Evolutionary conservation across 2,888 invertebrate genomes (phyloP), one percentile per base, ranked within the genome.

Genomic region (Lysandra bellargus): DNA sequence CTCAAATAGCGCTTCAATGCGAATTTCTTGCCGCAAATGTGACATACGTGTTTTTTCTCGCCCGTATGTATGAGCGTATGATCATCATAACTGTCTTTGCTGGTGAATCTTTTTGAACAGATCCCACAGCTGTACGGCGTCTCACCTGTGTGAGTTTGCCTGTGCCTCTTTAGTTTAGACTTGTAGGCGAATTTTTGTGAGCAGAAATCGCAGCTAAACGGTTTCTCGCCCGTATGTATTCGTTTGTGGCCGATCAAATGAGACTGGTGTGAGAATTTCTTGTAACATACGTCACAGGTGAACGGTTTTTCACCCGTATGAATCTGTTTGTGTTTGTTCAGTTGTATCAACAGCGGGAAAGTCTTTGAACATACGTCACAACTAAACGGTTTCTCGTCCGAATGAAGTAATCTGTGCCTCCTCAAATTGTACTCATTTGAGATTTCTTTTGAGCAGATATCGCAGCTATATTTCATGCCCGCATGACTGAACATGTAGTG

Each of bases 121-220:
- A 33, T 12, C 1, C 49, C 49, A 49, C 75, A 75, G 30, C 75
- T 30, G n/a, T 30, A 75, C n/a, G 75, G 75, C 30, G 23, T 44
- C 23, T 49, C 44, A 4, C 23, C 49, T 5, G 44, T 30, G 9
- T 75, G 75, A 9, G 12, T 30, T 1, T 4, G 12, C 12, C 1
- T 23, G 12, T 75, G 75, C 23, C 12, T 44, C 23, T 75, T 49
- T 1, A 75, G 23, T 49, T 44, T 74, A 14, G n/a, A 4, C 7
- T 49, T 75, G 12, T 7, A 1, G 3, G 5, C 14, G n/a, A 75
- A 75, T 12, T 9, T 49, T 23, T 75, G 49, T 2, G 44, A 12
- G 44, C 75, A 75, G 12, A 75, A 4, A 12, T 75, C 49, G 30
- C 75, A 75, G n/a, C 7, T 75, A 5, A 49, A 75, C 4, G 75